Percentiles rank a stretch among this genome's conserved stretches.
Evolutionary conservation across 2,113 vertebrate genomes (phyloP).

Genomic region (Gopherus evgoodei): DNA sequence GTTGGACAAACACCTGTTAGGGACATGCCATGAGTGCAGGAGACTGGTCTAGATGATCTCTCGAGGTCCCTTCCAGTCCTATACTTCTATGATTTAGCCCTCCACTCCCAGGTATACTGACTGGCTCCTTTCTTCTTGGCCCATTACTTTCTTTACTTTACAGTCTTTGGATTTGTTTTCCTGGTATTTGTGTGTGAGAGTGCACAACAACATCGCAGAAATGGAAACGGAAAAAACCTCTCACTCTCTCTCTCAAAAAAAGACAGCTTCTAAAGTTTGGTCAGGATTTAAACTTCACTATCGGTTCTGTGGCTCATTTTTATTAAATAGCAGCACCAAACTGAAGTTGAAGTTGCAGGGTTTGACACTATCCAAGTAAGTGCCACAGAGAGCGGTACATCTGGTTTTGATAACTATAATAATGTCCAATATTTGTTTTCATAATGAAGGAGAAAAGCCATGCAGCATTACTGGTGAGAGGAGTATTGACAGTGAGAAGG

Average conservation of each 20-base stretch:
- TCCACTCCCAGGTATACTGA: not conserved
- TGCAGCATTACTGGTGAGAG: constrained; percentile 54
- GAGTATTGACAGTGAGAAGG: constrained; percentile 66
- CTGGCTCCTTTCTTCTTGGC: not conserved
- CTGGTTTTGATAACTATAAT: constrained; percentile 74
- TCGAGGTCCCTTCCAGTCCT: no score
- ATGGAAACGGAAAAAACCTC: constrained; percentile 31
- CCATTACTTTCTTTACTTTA: not conserved
- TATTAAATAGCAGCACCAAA: constrained; percentile 14
- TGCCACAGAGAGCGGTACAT: constrained; percentile 60
- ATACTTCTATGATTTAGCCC: not conserved
- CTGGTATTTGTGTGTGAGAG: not conserved
- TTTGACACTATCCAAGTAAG: constrained; percentile 69
- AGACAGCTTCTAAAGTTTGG: constrained; percentile 1
- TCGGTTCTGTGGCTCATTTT: constrained; percentile 46
- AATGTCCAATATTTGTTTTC: constrained; percentile 74
- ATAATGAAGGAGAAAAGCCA: constrained; percentile 20
- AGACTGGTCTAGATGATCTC: no score
- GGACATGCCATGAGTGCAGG: no score
- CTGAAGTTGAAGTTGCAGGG: constrained; percentile 40
- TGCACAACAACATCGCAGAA: not conserved
- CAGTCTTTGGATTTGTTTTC: constrained; percentile 8
- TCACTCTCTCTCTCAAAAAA: not conserved
- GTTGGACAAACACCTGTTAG: no score
- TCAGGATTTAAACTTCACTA: constrained; percentile 35